A percentile compares a stretch with the other conserved stretches of the same genome.
These are phyloP conservation scores for Napeogenes inachia DNA, from an alignment of 2,888 invertebrate species.

Conservation along the genomic window DNA sequence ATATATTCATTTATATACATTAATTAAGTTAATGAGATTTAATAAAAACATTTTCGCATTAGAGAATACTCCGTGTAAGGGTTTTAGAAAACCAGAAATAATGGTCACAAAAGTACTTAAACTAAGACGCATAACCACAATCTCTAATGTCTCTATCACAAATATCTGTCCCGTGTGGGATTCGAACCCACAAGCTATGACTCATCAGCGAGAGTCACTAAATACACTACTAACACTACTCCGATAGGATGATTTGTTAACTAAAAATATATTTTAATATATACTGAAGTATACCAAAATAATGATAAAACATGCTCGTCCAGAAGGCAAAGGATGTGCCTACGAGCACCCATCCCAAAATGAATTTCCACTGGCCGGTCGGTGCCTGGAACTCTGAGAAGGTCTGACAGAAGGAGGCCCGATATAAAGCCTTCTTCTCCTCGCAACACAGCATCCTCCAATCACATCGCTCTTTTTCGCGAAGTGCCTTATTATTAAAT, in stretches of 20 bases:
- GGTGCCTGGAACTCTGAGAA: slow-evolving; percentile 91
- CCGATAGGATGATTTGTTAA: too few species aligned
- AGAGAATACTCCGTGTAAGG: too few species aligned
- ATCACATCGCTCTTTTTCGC: slow-evolving; percentile 95
- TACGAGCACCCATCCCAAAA: slow-evolving; percentile 77
- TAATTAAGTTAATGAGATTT: too few species aligned
- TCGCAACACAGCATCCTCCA: slow-evolving; percentile 94
- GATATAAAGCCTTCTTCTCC: slow-evolving; percentile 95
- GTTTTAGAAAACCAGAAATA: too few species aligned
- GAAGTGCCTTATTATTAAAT: slow-evolving; percentile 77
- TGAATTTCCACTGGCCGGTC: slow-evolving; percentile 89
- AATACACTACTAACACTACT: too few species aligned
- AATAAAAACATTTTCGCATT: too few species aligned
- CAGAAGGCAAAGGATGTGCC: slow-evolving; percentile 76
- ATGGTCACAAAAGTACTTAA: too few species aligned
- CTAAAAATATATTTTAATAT: too few species aligned
- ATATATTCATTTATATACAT: too few species aligned
- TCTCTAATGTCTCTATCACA: too few species aligned
- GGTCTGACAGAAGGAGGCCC: slow-evolving; percentile 95
- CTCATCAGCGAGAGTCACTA: background rate
- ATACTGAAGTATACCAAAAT: slow-evolving; percentile 66
- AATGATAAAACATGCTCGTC: slow-evolving; percentile 76
- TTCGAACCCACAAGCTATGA: background rate
- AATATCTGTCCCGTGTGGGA: too few species aligned
- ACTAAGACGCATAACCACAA: too few species aligned